Evolutionary conservation across 2,797 vertebrate genomes (phyloP).

Genomic region (Sylvilagus floridanus): DNA sequence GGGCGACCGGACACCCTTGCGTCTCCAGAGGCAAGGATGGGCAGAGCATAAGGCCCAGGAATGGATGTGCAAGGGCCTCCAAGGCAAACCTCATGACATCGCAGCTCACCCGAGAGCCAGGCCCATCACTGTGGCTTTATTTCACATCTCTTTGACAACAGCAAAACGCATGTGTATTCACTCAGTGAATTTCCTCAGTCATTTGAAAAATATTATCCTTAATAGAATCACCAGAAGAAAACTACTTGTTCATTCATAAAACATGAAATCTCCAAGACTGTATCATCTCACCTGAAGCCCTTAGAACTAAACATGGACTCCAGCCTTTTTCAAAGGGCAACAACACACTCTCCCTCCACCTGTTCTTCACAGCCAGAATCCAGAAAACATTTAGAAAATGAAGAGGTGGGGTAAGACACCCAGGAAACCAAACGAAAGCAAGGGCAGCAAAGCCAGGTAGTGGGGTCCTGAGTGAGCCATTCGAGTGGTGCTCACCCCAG

Average conservation of each 20-base stretch:
- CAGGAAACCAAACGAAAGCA: background rate
- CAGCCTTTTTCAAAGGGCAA: background rate
- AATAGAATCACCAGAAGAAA: conserved; percentile 35
- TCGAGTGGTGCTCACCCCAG: background rate
- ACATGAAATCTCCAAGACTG: background rate
- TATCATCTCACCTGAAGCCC: background rate
- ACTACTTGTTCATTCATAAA: conserved; percentile 11
- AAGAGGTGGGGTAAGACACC: background rate
- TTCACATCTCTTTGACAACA: conserved; percentile 19
- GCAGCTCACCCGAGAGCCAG: background rate
- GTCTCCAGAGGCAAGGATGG: background rate
- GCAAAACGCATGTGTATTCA: background rate
- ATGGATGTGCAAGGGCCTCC: background rate
- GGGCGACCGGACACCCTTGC: background rate
- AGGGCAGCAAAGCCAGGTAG: background rate
- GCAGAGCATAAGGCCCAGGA: background rate
- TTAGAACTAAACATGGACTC: background rate
- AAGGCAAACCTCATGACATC: background rate
- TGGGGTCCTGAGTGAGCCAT: background rate
- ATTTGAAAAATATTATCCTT: conserved; percentile 3
- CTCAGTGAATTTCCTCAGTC: background rate
- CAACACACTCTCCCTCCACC: background rate
- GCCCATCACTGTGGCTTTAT: background rate
- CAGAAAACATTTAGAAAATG: conserved; percentile 4
- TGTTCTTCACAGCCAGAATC: background rate